phyloP scores from a whole-genome alignment of 1,140 invertebrate genomes.

The Drosophila takahashii region DNA sequence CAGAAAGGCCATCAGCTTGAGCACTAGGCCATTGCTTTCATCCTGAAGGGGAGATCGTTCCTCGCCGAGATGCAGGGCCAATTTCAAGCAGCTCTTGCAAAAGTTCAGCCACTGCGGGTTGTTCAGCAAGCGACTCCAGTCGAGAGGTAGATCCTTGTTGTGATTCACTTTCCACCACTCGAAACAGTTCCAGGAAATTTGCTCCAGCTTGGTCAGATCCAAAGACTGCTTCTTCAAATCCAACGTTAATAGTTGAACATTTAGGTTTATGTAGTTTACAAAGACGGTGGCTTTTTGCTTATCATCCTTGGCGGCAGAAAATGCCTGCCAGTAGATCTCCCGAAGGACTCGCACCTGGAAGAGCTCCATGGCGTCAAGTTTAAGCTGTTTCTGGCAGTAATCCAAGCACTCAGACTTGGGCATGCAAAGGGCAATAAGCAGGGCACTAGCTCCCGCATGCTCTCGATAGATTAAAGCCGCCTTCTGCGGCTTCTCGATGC shows the following conservation, averaged over 20 bases:
- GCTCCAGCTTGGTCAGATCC: conserved; percentile 58
- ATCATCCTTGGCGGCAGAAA: conserved; percentile 53
- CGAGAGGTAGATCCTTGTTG: conserved; percentile 22
- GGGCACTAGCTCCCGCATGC: conserved; percentile 85
- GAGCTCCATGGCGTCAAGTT: conserved; percentile 86
- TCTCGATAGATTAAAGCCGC: conserved; percentile 87
- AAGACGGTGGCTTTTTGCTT: conserved; percentile 84
- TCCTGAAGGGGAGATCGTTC: conserved; percentile 74
- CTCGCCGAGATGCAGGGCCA: conserved; percentile 86
- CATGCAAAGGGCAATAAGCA: conserved; percentile 86
- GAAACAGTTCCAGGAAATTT: conserved; percentile 66
- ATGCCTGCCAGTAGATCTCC: conserved; percentile 86
- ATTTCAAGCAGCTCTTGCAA: conserved; percentile 88
- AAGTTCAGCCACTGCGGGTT: conserved; percentile 88
- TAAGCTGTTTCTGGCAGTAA: conserved; percentile 86
- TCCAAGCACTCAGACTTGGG: conserved; percentile 86
- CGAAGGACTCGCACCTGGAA: conserved; percentile 86
- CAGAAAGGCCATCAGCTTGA: conserved; percentile 86
- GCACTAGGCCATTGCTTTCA: conserved; percentile 76
- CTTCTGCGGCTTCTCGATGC: conserved; percentile 88
- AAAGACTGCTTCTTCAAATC: conserved; percentile 86
- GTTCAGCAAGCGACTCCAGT: conserved; percentile 84
- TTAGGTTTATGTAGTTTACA: conserved; percentile 86
- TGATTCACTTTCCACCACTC: conserved; percentile 75
- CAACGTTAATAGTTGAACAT: conserved; percentile 86